These are phyloP conservation scores for Centropristis striata DNA, from an alignment of 2,113 vertebrate genomes.

Conservation along the genomic window DNA sequence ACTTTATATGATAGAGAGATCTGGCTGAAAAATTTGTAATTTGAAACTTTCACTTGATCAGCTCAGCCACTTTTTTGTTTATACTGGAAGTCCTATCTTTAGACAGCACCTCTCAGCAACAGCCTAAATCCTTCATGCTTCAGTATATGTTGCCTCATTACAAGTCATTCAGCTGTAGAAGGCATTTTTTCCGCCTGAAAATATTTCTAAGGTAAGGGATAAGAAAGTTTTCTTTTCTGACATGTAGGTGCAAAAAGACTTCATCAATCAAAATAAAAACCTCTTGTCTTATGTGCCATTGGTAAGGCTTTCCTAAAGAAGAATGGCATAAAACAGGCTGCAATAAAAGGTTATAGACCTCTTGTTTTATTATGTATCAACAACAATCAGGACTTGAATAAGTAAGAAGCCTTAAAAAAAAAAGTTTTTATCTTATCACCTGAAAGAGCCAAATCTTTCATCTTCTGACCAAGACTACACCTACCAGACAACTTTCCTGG, in stretches of 20 bases:
- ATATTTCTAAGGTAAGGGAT: background rate
- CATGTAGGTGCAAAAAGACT: background rate
- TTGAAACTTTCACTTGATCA: background rate
- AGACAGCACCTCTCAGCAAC: conserved; percentile 11
- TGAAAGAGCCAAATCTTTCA: background rate
- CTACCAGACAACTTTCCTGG: conserved; percentile 16
- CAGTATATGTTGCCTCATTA: conserved; percentile 19
- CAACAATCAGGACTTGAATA: too few species aligned
- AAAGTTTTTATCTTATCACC: background rate
- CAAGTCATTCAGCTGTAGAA: conserved; percentile 16
- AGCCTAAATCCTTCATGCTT: background rate
- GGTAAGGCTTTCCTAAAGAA: background rate
- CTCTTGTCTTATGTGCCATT: background rate
- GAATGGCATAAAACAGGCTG: background rate
- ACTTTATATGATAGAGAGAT: background rate
- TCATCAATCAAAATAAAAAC: background rate
- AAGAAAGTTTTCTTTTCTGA: conserved; percentile 17
- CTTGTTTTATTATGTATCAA: too few species aligned
- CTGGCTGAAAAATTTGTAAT: background rate
- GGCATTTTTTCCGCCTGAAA: conserved; percentile 5
- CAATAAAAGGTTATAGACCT: background rate
- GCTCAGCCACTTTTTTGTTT: conserved; percentile 22
- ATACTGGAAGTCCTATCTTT: conserved; percentile 3
- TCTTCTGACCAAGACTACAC: background rate
- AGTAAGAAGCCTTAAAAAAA: too few species aligned